Conservation (phyloP, 2,888 invertebrate genomes). For the Asteroscopus sphinx region DNA sequence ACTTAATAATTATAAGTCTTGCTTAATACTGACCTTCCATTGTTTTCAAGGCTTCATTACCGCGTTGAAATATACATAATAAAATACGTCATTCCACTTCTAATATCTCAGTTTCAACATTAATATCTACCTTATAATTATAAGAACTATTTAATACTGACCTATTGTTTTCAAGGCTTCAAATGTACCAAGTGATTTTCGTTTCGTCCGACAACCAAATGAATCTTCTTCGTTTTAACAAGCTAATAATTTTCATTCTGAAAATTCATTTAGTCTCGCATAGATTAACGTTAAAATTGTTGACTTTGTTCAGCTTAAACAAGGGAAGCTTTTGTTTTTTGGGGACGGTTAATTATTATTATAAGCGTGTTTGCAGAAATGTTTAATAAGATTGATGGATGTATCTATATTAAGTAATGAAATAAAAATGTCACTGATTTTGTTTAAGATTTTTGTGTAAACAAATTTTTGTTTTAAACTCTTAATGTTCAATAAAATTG, state of each 20-base stretch:
- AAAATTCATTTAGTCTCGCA: conserved; percentile 35
- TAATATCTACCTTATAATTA: not conserved
- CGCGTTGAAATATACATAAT: too few species aligned
- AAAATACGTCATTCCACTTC: too few species aligned
- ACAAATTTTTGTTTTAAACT: too few species aligned
- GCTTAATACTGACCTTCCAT: too few species aligned
- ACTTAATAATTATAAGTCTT: too few species aligned
- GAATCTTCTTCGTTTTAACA: conserved; percentile 25
- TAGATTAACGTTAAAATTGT: conserved; percentile 30
- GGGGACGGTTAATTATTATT: not conserved
- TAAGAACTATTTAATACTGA: conserved; percentile 14
- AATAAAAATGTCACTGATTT: not conserved
- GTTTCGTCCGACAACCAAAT: conserved; percentile 32
- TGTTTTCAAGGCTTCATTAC: too few species aligned
- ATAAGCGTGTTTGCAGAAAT: not conserved
- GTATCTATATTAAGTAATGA: not conserved
- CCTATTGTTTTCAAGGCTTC: conserved; percentile 19
- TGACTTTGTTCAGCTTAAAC: conserved; percentile 26
- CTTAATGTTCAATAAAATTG: too few species aligned
- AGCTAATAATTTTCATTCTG: conserved; percentile 42
- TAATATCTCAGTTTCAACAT: not conserved
- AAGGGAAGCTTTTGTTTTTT: conserved; percentile 5
- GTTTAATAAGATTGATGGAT: not conserved
- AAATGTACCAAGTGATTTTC: conserved; percentile 17
- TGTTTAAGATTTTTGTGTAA: too few species aligned